Base-by-base conservation (phyloP, 92 coral and sea anemone genomes). In the Galaxea fascicularis region DNA sequence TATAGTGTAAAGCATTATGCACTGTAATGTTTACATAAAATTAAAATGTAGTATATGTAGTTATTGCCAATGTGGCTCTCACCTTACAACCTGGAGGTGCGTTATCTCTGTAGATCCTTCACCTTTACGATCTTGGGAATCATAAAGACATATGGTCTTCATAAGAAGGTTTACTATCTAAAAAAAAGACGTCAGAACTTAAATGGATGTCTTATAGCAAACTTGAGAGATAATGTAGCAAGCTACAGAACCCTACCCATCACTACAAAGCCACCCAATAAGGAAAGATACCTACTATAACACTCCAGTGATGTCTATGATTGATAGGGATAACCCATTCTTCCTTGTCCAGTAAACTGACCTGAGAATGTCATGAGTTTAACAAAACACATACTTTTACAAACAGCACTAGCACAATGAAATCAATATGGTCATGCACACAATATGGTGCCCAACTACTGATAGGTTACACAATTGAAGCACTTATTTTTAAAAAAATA, bases 81-180 rank as follows among this genome's bases (percentile, higher is more conserved):
- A 69, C 74, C 74, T 69, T n/a, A 69, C 22, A 41, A 28, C n/a
- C n/a, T 9, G 17, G 15, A 69, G 20, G 54, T 69, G 74, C 4
- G 26, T 39, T 69, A 7, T 35, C 41, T 18, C 53, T 17, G 24
- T n/a, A 20, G 74, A 27, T 13, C 49, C 27, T 31, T 41, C 74
- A 18, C 12, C 20, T 18, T 30, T 21, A 11, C 20, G 26, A 16
- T 10, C 22, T 24, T 10, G 25, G 7, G 53, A 69, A 39, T 69
- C 74, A 17, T 69, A 69, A 1, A 69, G 74, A 15, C 74, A 69
- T 3, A 69, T 69, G 0, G 53, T 35, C 74, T 69, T 69, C 28
- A 1, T 17, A n/a, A 8, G 0, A 4, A 39, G 13, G 74, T 69
- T 35, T 18, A 69, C 74, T 69, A 39, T 69, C 74, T 69, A 39